Evolutionary conservation across 1,140 invertebrate species (phyloP).

Genomic region (Fopius arisanus): DNA sequence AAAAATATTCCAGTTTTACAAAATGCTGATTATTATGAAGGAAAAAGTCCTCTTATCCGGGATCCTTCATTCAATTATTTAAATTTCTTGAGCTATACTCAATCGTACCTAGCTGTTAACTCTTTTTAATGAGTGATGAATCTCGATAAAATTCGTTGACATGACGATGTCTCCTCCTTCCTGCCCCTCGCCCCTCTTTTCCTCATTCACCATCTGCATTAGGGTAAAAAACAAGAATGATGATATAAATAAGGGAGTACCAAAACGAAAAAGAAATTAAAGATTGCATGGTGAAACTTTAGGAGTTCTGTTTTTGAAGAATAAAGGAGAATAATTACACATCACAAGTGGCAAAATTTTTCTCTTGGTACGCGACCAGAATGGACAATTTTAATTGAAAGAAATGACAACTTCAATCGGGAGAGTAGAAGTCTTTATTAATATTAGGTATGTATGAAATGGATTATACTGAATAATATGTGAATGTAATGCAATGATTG

Average conservation of each 20-base stretch:
- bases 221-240: not conserved
- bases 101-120: constrained; percentile 26
- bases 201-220: too few relatives aligned
- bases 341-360: constrained; percentile 52
- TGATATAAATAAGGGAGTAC: not conserved
- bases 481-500: constrained; percentile 64
- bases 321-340: constrained; percentile 40
- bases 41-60: constrained; percentile 19
- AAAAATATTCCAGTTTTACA: constrained; percentile 19
- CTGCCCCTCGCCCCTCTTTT: too few relatives aligned
- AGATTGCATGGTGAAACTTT: not conserved
- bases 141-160: not conserved
- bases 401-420: constrained; percentile 47
- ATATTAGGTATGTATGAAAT: constrained; percentile 61
- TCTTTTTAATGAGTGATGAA: constrained; percentile 24
- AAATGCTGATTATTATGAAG: constrained; percentile 5
- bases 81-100: not conserved
- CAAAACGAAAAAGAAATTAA: constrained; percentile 4
- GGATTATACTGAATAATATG: constrained; percentile 64
- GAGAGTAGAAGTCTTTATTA: constrained; percentile 60
- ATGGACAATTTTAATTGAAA: constrained; percentile 39
- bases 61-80: constrained; percentile 2
- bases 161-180: not conserved
- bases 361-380: constrained; percentile 49
- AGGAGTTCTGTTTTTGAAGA: too few relatives aligned